Base-by-base conservation (phyloP, 1,140 invertebrate genomes). In the Anoplolepis gracilipes region DNA sequence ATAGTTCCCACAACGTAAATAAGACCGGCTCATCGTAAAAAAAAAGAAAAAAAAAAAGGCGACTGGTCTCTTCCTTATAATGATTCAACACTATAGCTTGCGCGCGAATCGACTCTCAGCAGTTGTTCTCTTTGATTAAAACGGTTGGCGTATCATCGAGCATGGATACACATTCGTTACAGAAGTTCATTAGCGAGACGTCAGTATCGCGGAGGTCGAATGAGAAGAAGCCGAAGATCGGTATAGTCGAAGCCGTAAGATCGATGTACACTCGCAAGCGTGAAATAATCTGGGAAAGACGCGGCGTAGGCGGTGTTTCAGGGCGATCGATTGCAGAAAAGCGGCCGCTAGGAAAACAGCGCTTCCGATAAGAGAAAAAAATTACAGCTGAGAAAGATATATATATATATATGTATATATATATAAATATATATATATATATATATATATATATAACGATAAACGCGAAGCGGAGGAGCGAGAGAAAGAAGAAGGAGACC, bases 401-500 rank as follows among this genome's bases (percentile, higher is more conserved):
- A 5, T 33, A 36, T 36, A 36, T 36, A 36, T 36, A 4, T 36
- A 6, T 36, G 33, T 36, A 36, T 36, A 36, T 33, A 5, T 33
- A 36, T 36, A 36, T 36, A 36, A 4, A 4, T 36, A 6, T 36
- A 6, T 36, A 36, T 36, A n/a, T n/a, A n/a, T n/a, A n/a, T n/a
- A n/a, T n/a, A n/a, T n/a, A n/a, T n/a, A n/a, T n/a, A n/a, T n/a
- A n/a, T n/a, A 13, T 16, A 62, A 72, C 36, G 59, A 33, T 62
- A 28, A 62, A 16, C 46, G 46, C 2, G 36, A 16, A 64, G 53
- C 7, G 36, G 57, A 76, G 69, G 53, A 81, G 70, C 19, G 84
- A 75, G 90, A 90, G 89, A 91, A 89, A 92, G 76, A 89, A 86
- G 89, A 94, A 92, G 90, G 90, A 93, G 90, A 93, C 92, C 93